phyloP scores from a whole-genome alignment of 1,140 invertebrate genomes.

The Heterodera carotae region DNA sequence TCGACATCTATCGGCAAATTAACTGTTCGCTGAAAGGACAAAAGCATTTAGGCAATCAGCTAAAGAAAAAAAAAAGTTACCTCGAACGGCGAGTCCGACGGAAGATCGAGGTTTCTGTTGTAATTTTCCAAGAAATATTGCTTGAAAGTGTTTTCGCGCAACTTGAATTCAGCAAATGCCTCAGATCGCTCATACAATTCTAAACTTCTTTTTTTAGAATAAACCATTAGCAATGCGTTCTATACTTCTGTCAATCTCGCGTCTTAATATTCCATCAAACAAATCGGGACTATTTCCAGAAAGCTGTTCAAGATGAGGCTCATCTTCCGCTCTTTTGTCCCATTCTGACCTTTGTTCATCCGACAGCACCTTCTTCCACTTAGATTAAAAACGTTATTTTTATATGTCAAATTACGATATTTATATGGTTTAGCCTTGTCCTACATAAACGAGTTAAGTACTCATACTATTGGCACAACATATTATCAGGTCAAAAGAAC shows the following conservation, averaged over 20 bases:
- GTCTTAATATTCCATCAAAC: slow-evolving; percentile 1
- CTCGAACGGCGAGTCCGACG: slow-evolving; percentile 8
- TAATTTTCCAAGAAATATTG: slow-evolving; percentile 14
- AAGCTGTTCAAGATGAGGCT: not conserved
- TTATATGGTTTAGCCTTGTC: too few relatives aligned
- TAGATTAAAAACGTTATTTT: slow-evolving; percentile 24
- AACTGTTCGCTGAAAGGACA: slow-evolving; percentile 1
- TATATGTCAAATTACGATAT: too few relatives aligned
- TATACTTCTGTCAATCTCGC: slow-evolving; percentile 19
- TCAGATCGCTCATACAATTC: slow-evolving; percentile 30
- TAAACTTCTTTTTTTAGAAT: slow-evolving; percentile 5
- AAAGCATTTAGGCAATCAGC: not conserved
- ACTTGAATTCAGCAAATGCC: slow-evolving; percentile 17
- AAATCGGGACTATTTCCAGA: not conserved
- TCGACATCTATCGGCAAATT: slow-evolving; percentile 23
- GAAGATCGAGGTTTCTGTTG: not conserved
- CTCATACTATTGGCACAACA: too few relatives aligned
- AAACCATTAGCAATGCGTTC: not conserved
- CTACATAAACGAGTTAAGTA: too few relatives aligned
- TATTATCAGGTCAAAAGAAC: too few relatives aligned
- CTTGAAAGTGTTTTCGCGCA: slow-evolving; percentile 24
- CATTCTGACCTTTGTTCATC: slow-evolving; percentile 23
- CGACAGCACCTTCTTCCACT: slow-evolving; percentile 24
- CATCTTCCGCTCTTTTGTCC: slow-evolving; percentile 15
- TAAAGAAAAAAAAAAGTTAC: not conserved